Conservation (phyloP, 2,113 vertebrate genomes). For the Eretmochelys imbricata region DNA sequence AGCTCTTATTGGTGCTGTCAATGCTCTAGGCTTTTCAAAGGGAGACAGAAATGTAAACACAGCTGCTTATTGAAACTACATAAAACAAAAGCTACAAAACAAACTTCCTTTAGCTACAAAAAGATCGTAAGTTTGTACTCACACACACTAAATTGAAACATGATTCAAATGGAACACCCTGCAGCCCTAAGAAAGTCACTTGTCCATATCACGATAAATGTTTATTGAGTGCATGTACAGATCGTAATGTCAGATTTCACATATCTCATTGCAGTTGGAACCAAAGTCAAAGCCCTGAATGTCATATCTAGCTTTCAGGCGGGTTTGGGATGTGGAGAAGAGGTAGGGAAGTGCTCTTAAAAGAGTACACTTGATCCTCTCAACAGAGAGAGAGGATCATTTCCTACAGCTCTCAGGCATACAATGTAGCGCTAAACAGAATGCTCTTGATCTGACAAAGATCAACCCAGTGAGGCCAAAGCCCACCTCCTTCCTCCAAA, state of each 20-base stretch:
- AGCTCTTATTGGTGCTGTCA: background rate
- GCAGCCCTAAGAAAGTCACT: background rate
- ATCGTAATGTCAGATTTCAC: conserved; percentile 40
- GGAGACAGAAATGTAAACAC: conserved; percentile 58
- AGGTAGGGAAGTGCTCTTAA: conserved; percentile 37
- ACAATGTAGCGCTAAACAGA: background rate
- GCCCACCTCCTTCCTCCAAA: conserved; percentile 46
- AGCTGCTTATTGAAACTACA: conserved; percentile 48
- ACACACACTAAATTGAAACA: conserved; percentile 3
- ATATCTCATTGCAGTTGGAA: conserved; percentile 19
- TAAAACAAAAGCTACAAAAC: conserved; percentile 15
- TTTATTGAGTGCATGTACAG: background rate
- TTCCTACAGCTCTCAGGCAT: conserved; percentile 28
- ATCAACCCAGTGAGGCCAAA: conserved; percentile 22
- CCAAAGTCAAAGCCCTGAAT: conserved; percentile 56
- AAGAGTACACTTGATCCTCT: conserved; percentile 14
- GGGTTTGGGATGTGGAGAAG: conserved; percentile 47
- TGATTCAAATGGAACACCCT: background rate
- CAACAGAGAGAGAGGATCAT: background rate
- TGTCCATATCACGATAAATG: conserved; percentile 1
- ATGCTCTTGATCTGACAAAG: conserved; percentile 33
- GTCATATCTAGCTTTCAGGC: conserved; percentile 47
- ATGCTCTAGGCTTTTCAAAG: conserved; percentile 31
- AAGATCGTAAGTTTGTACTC: conserved; percentile 15
- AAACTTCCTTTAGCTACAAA: conserved; percentile 48